Evolutionary conservation across 1,140 invertebrate species (phyloP), one percentile per base, ranked within the genome.

Genomic region (Lethrus apterus): DNA sequence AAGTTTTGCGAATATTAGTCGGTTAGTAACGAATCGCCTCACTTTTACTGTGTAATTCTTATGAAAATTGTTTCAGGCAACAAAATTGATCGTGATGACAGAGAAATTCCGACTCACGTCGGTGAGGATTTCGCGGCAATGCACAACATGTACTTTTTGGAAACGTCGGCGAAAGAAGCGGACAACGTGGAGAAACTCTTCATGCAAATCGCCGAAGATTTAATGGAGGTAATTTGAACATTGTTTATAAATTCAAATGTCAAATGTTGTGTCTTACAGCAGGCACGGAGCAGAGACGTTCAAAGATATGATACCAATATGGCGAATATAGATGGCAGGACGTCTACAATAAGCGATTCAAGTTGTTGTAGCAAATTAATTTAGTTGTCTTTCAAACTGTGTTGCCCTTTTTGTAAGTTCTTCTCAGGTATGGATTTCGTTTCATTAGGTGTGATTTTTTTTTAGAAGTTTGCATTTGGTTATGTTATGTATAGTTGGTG

Each of bases 121-220:
- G 93, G 91, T n/a, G 88, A 94, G 70, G 88, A 95, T 65, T 98
- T 96, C 79, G 90, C 93, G 26, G 84, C 91, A 64, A 78, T 86
- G 54, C 89, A 96, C 67, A 88, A 90, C 55, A 97, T 98, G 92
- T 93, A 93, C 69, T 94, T 97, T 70, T 80, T 98, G 64, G 95
- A 99, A 76, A 98, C 95, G 17, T 98, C 93, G 20, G 94, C 95
- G 9, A 97, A 98, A 72, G 92, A 97, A 70, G 90, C 93, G 20
- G 91, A 94, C 58, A 98, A 98, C 74, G 94, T 99, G 19, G 94
- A 98, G 70, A 83, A 89, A 69, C 72, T 97, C 41, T 97, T 97
- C 70, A 86, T 91, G 78, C 90, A 95, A 69, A 96, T 97, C 59
- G 93, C 93, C 44, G 85, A 89, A 30, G 89, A 91, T 70, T 72